Conservation (phyloP, 2,888 invertebrate genomes). For the Parnassius glacialis region DNA sequence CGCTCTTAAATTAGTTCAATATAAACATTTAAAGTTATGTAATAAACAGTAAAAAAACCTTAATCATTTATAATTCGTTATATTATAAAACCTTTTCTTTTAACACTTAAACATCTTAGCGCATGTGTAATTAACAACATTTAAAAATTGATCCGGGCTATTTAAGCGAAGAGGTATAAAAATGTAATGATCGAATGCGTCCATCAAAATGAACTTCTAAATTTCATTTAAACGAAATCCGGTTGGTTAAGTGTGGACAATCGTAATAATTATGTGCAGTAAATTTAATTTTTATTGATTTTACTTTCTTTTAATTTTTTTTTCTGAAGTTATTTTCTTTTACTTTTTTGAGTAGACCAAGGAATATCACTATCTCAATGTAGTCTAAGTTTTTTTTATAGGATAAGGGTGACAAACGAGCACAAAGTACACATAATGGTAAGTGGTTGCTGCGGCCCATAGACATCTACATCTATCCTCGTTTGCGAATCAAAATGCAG, state of each 20-base stretch:
- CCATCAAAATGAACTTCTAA: neutral
- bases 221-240: neutral
- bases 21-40: neutral
- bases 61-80: neutral
- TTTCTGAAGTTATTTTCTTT: no score
- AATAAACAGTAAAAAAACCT: neutral
- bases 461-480: no score
- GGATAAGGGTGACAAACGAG: no score
- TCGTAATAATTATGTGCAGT: neutral
- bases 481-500: no score
- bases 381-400: no score
- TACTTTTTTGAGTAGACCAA: no score
- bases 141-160: constrained; percentile 13
- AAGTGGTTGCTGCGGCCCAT: no score
- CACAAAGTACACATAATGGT: no score
- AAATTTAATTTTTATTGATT: neutral
- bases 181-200: neutral
- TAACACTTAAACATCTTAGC: neutral
- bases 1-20: no score
- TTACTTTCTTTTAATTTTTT: no score
- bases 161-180: constrained; percentile 10
- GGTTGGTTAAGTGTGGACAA: neutral
- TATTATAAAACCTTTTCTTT: neutral
- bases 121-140: constrained; percentile 7
- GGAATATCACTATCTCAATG: no score